Conservation (phyloP, 2,888 invertebrate species). For the Sussaba pulchella region DNA sequence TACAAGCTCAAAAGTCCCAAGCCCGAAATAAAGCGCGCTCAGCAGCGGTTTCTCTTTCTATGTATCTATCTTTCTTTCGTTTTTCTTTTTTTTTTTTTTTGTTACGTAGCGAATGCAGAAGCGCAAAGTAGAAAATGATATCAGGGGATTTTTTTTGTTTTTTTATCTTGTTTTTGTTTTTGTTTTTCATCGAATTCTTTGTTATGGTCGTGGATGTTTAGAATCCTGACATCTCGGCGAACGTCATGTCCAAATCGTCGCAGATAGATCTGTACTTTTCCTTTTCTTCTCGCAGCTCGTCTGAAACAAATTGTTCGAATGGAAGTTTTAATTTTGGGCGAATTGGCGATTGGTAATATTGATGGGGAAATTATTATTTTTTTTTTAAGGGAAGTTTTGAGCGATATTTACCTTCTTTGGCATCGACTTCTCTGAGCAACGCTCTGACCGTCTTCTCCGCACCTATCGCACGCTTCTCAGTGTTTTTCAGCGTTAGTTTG, state of each 20-base stretch:
- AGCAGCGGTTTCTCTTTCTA: slow-evolving; percentile 31
- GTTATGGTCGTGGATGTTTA: slow-evolving; percentile 78
- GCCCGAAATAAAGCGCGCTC: slow-evolving; percentile 69
- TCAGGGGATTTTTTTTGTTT: slow-evolving; percentile 50
- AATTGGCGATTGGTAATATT: neutral
- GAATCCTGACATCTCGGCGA: slow-evolving; percentile 90
- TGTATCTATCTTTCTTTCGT: slow-evolving; percentile 43
- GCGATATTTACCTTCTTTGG: slow-evolving; percentile 79
- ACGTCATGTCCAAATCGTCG: slow-evolving; percentile 91
- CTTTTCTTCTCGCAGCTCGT: slow-evolving; percentile 88
- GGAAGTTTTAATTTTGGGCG: neutral
- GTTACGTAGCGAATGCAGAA: slow-evolving; percentile 65
- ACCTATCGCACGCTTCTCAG: slow-evolving; percentile 81
- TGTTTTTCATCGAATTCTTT: slow-evolving; percentile 18
- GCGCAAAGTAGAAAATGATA: slow-evolving; percentile 68
- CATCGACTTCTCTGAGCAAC: slow-evolving; percentile 81
- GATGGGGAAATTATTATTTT: neutral
- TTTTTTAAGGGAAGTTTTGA: neutral
- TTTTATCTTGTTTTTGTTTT: slow-evolving; percentile 33
- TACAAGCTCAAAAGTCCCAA: slow-evolving; percentile 58
- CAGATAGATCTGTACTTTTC: slow-evolving; percentile 92
- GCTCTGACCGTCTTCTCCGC: slow-evolving; percentile 81
- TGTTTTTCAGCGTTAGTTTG: slow-evolving; percentile 79
- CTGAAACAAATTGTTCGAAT: slow-evolving; percentile 81
- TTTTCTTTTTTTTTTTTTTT: slow-evolving; percentile 37